Percentiles rank a stretch among this genome's conserved stretches.
Conservation (phyloP, 2,113 vertebrate species). For the Oxyruncus cristatus region DNA sequence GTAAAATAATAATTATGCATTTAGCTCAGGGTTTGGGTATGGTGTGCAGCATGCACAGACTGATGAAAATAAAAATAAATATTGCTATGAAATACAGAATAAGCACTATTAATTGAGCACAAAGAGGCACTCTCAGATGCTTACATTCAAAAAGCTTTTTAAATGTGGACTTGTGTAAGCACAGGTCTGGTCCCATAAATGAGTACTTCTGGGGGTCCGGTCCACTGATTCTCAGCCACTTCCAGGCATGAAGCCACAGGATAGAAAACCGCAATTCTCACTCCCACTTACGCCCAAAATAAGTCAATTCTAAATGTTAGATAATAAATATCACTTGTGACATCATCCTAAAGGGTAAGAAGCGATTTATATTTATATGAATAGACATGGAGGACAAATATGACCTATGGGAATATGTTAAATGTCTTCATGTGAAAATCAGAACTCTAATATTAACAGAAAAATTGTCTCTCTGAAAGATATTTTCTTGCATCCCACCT, state of each 20-base stretch:
- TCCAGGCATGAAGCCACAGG: neutral
- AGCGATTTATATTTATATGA: slow-evolving; percentile 33
- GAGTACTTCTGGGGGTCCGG: neutral
- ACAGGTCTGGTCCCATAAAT: neutral
- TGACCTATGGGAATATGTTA: slow-evolving; percentile 51
- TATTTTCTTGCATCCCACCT: neutral
- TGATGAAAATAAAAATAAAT: neutral
- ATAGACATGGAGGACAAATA: slow-evolving; percentile 47
- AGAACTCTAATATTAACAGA: slow-evolving; percentile 18
- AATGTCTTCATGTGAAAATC: slow-evolving; percentile 41
- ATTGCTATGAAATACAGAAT: neutral
- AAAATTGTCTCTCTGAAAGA: slow-evolving; percentile 13
- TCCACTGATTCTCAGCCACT: neutral
- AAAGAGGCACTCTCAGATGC: neutral
- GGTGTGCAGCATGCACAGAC: neutral
- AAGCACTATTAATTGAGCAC: neutral
- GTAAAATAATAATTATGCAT: neutral
- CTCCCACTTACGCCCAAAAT: neutral
- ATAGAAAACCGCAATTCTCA: neutral
- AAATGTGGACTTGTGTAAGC: neutral
- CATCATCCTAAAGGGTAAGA: slow-evolving; percentile 67
- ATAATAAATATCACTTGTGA: slow-evolving; percentile 51
- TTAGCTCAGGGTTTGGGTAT: neutral
- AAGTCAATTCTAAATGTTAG: slow-evolving; percentile 12
- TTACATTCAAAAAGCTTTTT: neutral